These are phyloP conservation scores for Hydraecia micacea DNA, from an alignment of 2,888 invertebrate species.

Conservation along the genomic window DNA sequence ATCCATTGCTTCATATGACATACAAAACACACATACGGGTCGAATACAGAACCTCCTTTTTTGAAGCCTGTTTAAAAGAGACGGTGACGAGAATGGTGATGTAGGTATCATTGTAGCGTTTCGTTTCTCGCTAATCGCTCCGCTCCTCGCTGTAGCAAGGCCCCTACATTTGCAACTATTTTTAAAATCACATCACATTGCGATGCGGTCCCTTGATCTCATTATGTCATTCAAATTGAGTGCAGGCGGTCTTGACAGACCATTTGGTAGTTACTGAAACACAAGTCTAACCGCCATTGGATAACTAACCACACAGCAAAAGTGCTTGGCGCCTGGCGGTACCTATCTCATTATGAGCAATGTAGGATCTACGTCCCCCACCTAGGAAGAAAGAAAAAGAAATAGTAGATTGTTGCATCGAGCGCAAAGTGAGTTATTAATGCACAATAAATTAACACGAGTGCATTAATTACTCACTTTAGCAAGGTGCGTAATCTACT, in stretches of 20 bases:
- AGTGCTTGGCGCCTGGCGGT: neutral
- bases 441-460: too few species aligned
- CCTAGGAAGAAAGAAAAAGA: neutral
- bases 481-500: too few species aligned
- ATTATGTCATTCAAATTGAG: conserved; percentile 18
- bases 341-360: neutral
- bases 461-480: too few species aligned
- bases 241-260: neutral
- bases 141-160: neutral
- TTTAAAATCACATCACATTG: conserved; percentile 7
- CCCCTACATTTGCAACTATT: neutral
- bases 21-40: too few species aligned
- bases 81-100: neutral
- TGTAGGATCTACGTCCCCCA: neutral
- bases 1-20: too few species aligned
- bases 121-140: neutral
- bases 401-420: too few species aligned
- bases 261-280: conserved; percentile 4
- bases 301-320: conserved; percentile 15
- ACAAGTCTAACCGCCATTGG: neutral
- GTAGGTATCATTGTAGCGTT: neutral
- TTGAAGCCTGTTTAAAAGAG: too few species aligned
- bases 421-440: too few species aligned
- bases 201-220: conserved; percentile 25
- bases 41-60: too few species aligned